These are phyloP conservation scores for Aplidium turbinatum DNA, from an alignment of 23 tunicate species.

Conservation along the genomic window DNA sequence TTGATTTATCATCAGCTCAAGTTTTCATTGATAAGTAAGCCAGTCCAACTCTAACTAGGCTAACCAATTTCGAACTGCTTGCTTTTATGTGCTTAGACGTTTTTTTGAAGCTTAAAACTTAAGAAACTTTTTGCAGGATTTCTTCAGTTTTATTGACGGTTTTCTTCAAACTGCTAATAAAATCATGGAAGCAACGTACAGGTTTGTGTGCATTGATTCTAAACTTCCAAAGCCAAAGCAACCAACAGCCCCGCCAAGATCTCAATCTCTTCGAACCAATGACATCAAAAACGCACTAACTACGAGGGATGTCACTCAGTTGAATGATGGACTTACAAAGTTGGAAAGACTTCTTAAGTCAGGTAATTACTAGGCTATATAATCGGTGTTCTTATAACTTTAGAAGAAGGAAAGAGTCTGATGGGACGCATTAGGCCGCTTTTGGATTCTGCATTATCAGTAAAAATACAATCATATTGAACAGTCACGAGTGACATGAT, in stretches of 20 bases:
- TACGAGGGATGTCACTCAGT: conserved; percentile 38
- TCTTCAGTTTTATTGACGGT: conserved; percentile 24
- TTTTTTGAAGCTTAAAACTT: too few relatives aligned
- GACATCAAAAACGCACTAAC: conserved; percentile 21
- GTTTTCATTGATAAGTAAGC: neutral
- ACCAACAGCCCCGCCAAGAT: neutral
- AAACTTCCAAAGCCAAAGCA: neutral
- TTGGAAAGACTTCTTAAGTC: conserved; percentile 47
- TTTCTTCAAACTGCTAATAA: conserved; percentile 23
- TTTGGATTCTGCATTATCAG: neutral
- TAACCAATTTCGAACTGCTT: too few relatives aligned
- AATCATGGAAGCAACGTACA: conserved; percentile 21
- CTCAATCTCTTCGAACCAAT: neutral
- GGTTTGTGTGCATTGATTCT: conserved; percentile 10
- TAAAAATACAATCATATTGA: too few relatives aligned
- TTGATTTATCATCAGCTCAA: neutral
- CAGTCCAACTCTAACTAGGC: neutral
- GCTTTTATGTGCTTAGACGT: too few relatives aligned
- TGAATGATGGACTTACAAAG: conserved; percentile 60
- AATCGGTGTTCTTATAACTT: neutral
- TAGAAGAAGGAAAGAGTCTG: neutral
- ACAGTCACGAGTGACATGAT: too few relatives aligned
- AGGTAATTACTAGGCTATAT: conserved; percentile 27
- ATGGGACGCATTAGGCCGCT: neutral
- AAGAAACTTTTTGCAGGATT: conserved; percentile 28